Base-by-base conservation (phyloP, 2,113 vertebrate species). In the Melanerpes aurifrons region DNA sequence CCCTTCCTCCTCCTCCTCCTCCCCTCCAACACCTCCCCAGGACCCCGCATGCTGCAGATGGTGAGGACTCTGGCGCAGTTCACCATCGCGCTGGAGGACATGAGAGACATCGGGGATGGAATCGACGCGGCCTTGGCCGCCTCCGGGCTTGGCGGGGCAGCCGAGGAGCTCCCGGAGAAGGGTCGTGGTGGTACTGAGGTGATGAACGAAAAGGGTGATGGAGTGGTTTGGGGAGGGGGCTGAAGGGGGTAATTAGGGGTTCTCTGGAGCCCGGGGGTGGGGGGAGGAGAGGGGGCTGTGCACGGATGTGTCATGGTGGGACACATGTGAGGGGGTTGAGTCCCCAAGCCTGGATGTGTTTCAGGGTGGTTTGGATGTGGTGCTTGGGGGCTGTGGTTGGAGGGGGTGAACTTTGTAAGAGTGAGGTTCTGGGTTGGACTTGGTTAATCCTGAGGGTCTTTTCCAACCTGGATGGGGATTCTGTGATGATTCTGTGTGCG, bases 1-100 rank as follows among this genome's bases (percentile, higher is more conserved):
- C 40, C 40, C 40, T 40, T 40, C 40, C 40, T 40, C 40, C 21
- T 12, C 50, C 21, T 24, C 50, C 20, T 21, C 50, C 21, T 24
- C 50, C 50, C 50, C 22, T 53, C 50, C 50, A 21, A 21, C 50
- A 22, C 40, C 40, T 10, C 50, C 50, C 50, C 20, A 53, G 94
- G 96, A 91, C 90, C 75, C 98, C 98, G 98, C 96, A 99, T 99
- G 99, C 98, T 99, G 98, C 99, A 99, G 98, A 99, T 99, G 99
- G 99, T 99, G 96, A 98, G 98, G 98, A 99, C 99, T 96, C 98
- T 99, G 92, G 98, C 99, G 96, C 99, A 99, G 98, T 99, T 99
- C 98, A 99, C 99, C 97, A 99, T 99, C 93, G 98, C 99, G 95
- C 98, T 99, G 98, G 99, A 99, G 97, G 99, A 99, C 94, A 99